These are phyloP conservation scores for Probosciger aterrimus DNA, from an alignment of 2,113 vertebrate genomes.

Conservation along the genomic window DNA sequence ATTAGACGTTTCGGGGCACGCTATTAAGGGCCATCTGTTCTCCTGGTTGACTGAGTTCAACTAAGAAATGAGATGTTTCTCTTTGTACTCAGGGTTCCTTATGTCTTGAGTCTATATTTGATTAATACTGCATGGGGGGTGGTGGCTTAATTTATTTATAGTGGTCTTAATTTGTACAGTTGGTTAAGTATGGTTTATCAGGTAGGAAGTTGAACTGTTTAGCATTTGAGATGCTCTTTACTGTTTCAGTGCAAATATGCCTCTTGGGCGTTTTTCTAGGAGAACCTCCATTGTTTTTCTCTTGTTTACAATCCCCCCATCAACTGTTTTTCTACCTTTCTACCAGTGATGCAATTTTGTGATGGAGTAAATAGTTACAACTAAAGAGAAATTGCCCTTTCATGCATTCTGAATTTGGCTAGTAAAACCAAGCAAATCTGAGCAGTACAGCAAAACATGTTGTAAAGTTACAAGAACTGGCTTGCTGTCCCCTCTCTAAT, in stretches of 20 bases:
- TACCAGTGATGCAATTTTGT: neutral
- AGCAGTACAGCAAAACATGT: neutral
- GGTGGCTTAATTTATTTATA: neutral
- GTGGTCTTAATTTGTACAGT: neutral
- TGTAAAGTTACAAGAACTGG: neutral
- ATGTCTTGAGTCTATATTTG: slow-evolving; percentile 20
- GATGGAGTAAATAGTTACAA: neutral
- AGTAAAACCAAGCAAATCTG: neutral
- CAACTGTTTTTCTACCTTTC: neutral
- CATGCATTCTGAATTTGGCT: neutral
- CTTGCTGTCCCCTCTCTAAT: neutral
- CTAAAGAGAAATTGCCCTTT: neutral
- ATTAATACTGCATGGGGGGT: neutral
- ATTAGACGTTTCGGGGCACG: slow-evolving; percentile 11
- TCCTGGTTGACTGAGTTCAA: neutral
- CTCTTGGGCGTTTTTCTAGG: neutral
- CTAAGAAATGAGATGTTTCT: neutral
- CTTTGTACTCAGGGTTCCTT: neutral
- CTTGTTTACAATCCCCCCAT: neutral
- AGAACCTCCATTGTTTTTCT: neutral
- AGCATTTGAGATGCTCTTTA: neutral
- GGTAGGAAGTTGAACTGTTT: neutral
- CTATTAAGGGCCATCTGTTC: slow-evolving; percentile 55
- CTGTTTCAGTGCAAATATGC: neutral
- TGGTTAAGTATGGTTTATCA: neutral